Evolutionary conservation across 2,797 vertebrate species (phyloP).

Genomic region (Enteromius anoplus): DNA sequence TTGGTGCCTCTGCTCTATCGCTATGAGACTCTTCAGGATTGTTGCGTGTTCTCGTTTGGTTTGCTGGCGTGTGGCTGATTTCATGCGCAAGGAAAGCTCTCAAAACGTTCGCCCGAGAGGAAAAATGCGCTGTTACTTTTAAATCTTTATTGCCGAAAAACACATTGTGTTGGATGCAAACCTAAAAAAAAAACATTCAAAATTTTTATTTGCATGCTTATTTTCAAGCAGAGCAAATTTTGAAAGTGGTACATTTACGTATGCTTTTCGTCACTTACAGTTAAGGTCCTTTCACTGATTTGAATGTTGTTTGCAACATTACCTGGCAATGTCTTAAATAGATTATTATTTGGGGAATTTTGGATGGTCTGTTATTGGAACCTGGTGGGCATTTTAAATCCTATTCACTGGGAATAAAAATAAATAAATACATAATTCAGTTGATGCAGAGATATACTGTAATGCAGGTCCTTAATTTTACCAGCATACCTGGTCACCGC

Average conservation of each 20-base stretch:
- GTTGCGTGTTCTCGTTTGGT: no score
- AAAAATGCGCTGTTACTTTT: no score
- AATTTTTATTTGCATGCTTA: not conserved
- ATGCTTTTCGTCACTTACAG: no score
- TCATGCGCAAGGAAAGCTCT: not conserved
- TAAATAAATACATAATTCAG: not conserved
- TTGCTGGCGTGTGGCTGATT: no score
- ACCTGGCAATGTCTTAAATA: not conserved
- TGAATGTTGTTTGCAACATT: no score
- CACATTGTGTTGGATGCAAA: not conserved
- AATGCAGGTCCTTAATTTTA: not conserved
- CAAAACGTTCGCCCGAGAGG: no score
- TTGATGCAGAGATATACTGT: not conserved
- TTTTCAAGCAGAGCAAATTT: no score
- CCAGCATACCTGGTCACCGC: not conserved
- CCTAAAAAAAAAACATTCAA: not conserved
- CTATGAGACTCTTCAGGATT: no score
- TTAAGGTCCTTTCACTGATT: not conserved
- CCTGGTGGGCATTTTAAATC: not conserved
- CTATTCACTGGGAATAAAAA: not conserved
- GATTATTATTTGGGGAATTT: not conserved
- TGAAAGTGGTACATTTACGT: no score
- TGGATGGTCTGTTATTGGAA: no score
- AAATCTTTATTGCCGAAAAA: no score
- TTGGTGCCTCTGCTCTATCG: no score